Evolutionary conservation across 37 sponge, comb jelly and placozoan species (phyloP).

Genomic region (Chondrilla cf. caribensis): DNA sequence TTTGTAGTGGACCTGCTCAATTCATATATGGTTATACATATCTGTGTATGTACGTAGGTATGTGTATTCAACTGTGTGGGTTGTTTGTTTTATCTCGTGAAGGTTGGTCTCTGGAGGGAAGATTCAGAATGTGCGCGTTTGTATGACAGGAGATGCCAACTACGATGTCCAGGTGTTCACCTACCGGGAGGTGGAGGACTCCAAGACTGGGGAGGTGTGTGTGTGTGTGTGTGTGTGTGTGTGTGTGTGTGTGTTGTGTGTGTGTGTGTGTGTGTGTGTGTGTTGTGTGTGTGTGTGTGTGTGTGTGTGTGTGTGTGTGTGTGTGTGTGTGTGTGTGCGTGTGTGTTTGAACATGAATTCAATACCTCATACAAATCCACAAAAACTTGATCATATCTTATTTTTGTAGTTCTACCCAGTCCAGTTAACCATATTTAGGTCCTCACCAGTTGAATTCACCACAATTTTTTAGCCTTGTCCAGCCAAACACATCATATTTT

Average conservation of each 20-base stretch:
- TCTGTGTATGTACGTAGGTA: no score
- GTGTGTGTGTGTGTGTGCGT: conserved; percentile 6
- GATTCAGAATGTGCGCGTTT: conserved; percentile 69
- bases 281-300: conserved; percentile 4
- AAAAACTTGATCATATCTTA: neutral
- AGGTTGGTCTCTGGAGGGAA: conserved; percentile 36
- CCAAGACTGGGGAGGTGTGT: conserved; percentile 76
- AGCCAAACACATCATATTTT: no score
- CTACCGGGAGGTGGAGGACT: conserved; percentile 91
- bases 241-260: no score
- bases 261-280: neutral
- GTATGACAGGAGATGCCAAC: conserved; percentile 85
- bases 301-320: conserved; percentile 10
- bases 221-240: neutral
- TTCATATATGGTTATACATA: no score
- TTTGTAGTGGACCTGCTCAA: no score
- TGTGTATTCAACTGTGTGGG: no score
- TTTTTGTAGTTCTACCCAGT: no score
- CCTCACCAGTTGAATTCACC: no score
- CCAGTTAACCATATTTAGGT: no score
- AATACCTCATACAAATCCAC: neutral
- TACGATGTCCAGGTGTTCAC: conserved; percentile 72
- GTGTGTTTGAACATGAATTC: conserved; percentile 4
- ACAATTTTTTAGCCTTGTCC: no score
- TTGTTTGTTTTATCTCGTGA: no score